Percentiles rank a stretch among this genome's conserved stretches.
phyloP scores from a whole-genome alignment of 2,113 vertebrate species.

The Microtus oregoni region DNA sequence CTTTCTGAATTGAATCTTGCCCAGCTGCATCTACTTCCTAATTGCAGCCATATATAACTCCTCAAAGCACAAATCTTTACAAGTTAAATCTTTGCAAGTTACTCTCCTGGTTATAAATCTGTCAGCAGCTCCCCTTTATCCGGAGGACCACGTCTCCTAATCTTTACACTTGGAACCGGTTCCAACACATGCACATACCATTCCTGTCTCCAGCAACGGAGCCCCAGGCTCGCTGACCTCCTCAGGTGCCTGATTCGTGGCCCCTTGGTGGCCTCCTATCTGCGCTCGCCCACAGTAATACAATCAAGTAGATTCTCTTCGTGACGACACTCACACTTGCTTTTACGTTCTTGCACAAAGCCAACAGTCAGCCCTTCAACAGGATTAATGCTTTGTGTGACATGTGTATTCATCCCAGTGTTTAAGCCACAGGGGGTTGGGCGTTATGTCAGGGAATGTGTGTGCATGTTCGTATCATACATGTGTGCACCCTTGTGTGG shows the following conservation, averaged over 20 bases:
- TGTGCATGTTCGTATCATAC: background rate
- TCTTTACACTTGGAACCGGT: background rate
- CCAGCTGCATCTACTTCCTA: conserved; percentile 50
- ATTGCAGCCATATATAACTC: background rate
- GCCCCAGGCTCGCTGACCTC: background rate
- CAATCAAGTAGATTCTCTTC: background rate
- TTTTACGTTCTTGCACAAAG: background rate
- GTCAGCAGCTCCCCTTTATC: background rate
- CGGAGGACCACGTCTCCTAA: background rate
- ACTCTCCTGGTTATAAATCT: conserved; percentile 28
- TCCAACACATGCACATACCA: background rate
- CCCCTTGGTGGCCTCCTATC: background rate
- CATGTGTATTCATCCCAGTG: background rate
- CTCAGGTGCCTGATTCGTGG: background rate
- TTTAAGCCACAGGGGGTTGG: background rate
- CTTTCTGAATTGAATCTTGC: conserved; percentile 38
- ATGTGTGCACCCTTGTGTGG: background rate
- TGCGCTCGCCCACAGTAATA: background rate
- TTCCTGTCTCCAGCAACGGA: background rate
- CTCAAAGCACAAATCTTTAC: conserved; percentile 45
- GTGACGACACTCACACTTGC: background rate
- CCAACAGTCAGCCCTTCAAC: background rate
- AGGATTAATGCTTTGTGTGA: background rate
- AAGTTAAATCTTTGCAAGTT: conserved; percentile 52
- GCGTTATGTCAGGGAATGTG: background rate